Conservation (phyloP, 2,113 vertebrate genomes). For the Eublepharis macularius region DNA sequence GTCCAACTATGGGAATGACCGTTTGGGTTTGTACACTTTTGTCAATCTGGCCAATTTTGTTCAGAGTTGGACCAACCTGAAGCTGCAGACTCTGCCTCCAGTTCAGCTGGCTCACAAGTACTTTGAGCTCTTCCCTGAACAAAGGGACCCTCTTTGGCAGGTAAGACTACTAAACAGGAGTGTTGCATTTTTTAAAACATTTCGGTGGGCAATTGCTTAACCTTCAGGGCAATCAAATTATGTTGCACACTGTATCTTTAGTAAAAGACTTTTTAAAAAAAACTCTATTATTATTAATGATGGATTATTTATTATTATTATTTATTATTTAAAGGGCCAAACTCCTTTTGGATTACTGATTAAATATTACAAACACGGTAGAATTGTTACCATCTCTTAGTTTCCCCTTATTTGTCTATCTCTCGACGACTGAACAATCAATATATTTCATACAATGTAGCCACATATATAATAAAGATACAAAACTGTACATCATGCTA, state of each 20-base stretch:
- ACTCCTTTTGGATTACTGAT: slow-evolving; percentile 9
- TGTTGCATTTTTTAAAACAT: not conserved
- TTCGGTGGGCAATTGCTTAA: not conserved
- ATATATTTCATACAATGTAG: slow-evolving; percentile 8
- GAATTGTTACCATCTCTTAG: not conserved
- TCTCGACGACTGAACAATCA: not conserved
- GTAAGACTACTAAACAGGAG: slow-evolving; percentile 65
- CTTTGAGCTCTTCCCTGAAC: slow-evolving; percentile 93
- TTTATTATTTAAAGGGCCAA: too few relatives aligned
- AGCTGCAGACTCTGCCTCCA: slow-evolving; percentile 89
- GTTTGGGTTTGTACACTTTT: slow-evolving; percentile 93
- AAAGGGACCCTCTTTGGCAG: slow-evolving; percentile 96
- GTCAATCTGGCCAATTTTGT: slow-evolving; percentile 93
- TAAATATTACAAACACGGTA: not conserved
- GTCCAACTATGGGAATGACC: slow-evolving; percentile 93
- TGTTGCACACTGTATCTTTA: not conserved
- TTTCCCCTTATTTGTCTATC: not conserved
- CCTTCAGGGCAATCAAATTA: not conserved
- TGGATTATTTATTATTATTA: too few relatives aligned
- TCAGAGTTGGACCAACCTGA: slow-evolving; percentile 91
- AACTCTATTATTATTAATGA: rapidly evolving
- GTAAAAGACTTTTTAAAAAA: not conserved
- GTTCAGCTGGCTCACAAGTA: slow-evolving; percentile 91
- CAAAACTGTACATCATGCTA: not conserved
- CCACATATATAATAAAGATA: not conserved